Conservation (phyloP, 1,140 invertebrate species). For the Arion vulgaris region DNA sequence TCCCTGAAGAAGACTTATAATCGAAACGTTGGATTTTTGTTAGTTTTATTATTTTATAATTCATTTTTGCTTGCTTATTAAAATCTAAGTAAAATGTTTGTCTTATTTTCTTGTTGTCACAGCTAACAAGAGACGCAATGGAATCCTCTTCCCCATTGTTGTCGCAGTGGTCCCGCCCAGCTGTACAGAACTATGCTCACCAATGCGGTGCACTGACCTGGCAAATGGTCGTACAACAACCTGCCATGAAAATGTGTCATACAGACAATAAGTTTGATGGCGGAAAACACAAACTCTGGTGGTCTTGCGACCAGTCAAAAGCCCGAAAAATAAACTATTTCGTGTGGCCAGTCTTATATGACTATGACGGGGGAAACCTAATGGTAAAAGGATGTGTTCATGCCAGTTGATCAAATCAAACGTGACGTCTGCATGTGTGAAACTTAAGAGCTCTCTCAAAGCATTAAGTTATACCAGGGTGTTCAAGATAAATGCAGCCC, state of each 20-base stretch:
- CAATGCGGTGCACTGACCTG: conserved; percentile 57
- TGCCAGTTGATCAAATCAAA: conserved; percentile 56
- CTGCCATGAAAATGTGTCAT: conserved; percentile 56
- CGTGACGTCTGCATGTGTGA: too few relatives aligned
- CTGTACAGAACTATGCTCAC: conserved; percentile 48
- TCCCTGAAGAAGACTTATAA: too few relatives aligned
- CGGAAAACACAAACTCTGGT: conserved; percentile 64
- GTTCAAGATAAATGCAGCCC: too few relatives aligned
- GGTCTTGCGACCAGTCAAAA: conserved; percentile 63
- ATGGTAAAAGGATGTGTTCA: conserved; percentile 66
- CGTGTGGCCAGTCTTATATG: conserved; percentile 65
- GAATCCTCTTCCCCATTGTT: conserved; percentile 24
- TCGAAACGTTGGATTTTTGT: too few relatives aligned
- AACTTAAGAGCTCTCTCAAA: too few relatives aligned
- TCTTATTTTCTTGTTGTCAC: conserved; percentile 22
- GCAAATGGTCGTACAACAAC: conserved; percentile 68
- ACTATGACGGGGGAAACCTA: conserved; percentile 63
- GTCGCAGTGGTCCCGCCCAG: conserved; percentile 42
- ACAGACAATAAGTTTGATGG: conserved; percentile 59
- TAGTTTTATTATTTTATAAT: too few relatives aligned
- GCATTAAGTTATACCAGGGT: too few relatives aligned
- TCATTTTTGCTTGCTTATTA: too few relatives aligned
- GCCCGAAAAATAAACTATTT: conserved; percentile 58
- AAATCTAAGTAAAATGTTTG: too few relatives aligned
- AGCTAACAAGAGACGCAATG: conserved; percentile 44